These are phyloP conservation scores for Acanthisitta chloris DNA, from an alignment of 2,113 vertebrate genomes.

Conservation along the genomic window DNA sequence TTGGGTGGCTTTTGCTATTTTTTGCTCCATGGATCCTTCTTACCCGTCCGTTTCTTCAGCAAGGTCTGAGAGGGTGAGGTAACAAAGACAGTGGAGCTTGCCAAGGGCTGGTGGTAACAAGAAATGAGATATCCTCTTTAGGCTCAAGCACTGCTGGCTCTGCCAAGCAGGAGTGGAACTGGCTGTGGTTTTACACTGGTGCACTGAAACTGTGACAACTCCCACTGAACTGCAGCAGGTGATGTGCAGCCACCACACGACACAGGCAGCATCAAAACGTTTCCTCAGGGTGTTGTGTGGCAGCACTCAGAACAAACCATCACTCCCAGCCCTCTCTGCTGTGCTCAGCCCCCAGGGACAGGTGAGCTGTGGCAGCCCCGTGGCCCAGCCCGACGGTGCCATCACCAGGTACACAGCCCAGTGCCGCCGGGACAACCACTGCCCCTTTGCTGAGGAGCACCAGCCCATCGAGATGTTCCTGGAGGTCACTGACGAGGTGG, in stretches of 20 bases:
- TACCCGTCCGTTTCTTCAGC: not conserved
- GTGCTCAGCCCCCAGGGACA: slow-evolving; percentile 4
- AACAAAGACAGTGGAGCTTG: not conserved
- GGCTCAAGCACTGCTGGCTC: too few species aligned
- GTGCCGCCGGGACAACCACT: slow-evolving; percentile 61
- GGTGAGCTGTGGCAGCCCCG: slow-evolving; percentile 51
- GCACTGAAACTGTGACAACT: not conserved
- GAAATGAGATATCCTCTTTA: not conserved
- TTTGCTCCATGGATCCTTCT: not conserved
- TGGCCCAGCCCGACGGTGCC: not conserved
- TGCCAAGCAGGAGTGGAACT: too few species aligned
- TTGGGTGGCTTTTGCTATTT: not conserved
- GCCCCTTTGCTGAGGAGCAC: slow-evolving; percentile 70
- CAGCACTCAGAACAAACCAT: not conserved
- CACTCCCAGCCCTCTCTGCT: not conserved
- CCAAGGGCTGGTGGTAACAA: not conserved
- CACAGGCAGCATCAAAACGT: not conserved
- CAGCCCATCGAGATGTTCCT: slow-evolving; percentile 49
- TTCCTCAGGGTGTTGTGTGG: not conserved
- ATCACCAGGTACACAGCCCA: slow-evolving; percentile 19
- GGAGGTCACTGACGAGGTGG: slow-evolving; percentile 51
- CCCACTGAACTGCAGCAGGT: not conserved
- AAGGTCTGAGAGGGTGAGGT: not conserved
- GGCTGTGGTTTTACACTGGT: not conserved
- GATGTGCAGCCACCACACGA: not conserved